A percentile compares a stretch with the other conserved stretches of the same genome.
Conservation (phyloP, 2,888 invertebrate species). For the Eupithecia inturbata region DNA sequence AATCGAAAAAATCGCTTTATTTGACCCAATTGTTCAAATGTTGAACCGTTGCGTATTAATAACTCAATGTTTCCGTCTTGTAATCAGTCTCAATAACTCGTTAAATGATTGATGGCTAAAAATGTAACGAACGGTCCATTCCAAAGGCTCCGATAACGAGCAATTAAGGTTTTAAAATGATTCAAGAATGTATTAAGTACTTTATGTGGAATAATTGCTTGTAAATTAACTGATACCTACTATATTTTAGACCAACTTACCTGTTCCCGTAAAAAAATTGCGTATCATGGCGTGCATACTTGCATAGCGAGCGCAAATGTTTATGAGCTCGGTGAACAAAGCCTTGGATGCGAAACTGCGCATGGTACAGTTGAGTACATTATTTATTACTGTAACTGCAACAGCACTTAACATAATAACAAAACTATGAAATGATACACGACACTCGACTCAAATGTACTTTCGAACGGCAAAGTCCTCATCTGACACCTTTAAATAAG, state of each 20-base stretch:
- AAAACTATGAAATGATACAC: no score
- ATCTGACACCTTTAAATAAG: no score
- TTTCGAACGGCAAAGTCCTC: no score
- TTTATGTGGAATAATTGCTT: background rate
- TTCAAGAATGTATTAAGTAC: background rate
- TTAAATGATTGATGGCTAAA: conserved; percentile 42
- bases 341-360: no score
- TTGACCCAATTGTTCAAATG: conserved; percentile 39
- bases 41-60: conserved; percentile 37
- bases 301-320: no score
- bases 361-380: no score
- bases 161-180: conserved; percentile 10
- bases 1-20: conserved; percentile 31
- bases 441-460: no score
- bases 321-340: no score
- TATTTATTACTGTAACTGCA: no score
- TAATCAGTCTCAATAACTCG: conserved; percentile 44
- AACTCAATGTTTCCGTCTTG: conserved; percentile 43
- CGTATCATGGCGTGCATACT: no score
- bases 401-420: no score
- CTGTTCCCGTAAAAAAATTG: background rate
- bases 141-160: conserved; percentile 2
- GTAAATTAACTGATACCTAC: background rate
- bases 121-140: conserved; percentile 7
- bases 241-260: background rate